These are phyloP conservation scores for Zoanthus solanderi DNA, from an alignment of 92 coral and sea anemone species.

Conservation along the genomic window DNA sequence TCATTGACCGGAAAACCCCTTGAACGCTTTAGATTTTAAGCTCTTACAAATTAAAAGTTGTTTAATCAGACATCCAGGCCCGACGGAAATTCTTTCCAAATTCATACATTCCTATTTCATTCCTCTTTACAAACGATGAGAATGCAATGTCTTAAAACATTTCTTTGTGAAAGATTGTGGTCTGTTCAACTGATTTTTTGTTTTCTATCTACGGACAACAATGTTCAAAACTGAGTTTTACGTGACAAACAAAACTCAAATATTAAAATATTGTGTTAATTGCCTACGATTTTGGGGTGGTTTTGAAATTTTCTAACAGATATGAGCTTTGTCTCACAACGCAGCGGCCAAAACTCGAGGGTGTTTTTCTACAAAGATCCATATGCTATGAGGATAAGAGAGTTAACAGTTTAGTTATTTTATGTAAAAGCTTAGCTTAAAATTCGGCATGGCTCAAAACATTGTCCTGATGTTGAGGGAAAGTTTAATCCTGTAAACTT, in stretches of 20 bases:
- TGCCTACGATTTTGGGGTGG: not conserved
- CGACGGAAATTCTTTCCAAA: constrained; percentile 48
- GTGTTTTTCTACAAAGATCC: not conserved
- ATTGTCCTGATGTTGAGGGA: not conserved
- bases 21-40: constrained; percentile 44
- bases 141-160: not conserved
- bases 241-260: constrained; percentile 9
- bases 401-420: constrained; percentile 12
- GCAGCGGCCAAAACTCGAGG: constrained; percentile 19
- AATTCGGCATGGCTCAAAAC: not conserved
- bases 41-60: constrained; percentile 25
- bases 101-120: constrained; percentile 7
- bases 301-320: not conserved
- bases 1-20: constrained; percentile 39
- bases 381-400: not conserved
- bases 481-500: not conserved
- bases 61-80: constrained; percentile 10
- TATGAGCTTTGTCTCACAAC: constrained; percentile 3
- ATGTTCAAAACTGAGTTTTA: not conserved
- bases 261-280: constrained; percentile 34
- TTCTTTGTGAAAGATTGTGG: not conserved
- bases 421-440: not conserved
- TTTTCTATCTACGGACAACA: not conserved
- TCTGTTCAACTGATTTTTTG: not conserved
- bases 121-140: not conserved